These are phyloP conservation scores for Colletes gigas DNA, from an alignment of 1,140 invertebrate genomes.

Conservation along the genomic window DNA sequence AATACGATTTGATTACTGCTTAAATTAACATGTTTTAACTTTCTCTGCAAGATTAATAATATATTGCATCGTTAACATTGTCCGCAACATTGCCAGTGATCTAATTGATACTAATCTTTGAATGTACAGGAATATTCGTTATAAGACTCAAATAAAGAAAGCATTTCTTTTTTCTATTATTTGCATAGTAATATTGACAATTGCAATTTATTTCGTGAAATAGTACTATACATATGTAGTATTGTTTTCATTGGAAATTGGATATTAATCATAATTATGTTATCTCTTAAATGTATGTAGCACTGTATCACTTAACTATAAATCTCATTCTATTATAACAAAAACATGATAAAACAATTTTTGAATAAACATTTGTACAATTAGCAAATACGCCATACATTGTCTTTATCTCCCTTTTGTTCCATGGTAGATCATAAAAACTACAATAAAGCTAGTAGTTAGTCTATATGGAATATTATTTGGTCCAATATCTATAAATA, in stretches of 20 bases:
- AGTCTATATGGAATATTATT: not conserved
- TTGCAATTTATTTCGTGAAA: conserved; percentile 2
- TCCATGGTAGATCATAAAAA: not conserved
- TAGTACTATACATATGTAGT: not conserved
- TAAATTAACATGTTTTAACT: conserved; percentile 14
- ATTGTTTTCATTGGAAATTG: conserved; percentile 18
- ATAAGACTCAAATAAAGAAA: conserved; percentile 26
- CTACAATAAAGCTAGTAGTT: not conserved
- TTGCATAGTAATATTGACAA: not conserved
- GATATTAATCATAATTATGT: conserved; percentile 2
- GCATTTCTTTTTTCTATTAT: conserved; percentile 1
- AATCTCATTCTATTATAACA: too few relatives aligned
- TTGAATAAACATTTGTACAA: not conserved
- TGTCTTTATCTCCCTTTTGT: not conserved
- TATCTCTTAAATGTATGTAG: not conserved
- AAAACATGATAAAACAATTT: not conserved
- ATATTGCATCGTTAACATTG: not conserved
- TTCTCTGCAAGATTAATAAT: not conserved
- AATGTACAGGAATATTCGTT: not conserved
- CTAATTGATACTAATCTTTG: conserved; percentile 2
- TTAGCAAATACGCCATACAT: not conserved
- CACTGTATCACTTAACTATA: not conserved
- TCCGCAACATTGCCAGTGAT: not conserved
- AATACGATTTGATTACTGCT: conserved; percentile 84
- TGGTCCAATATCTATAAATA: not conserved